Evolutionary conservation across 2,797 vertebrate genomes (phyloP).

Genomic region (Eupleurogrammus muticus): DNA sequence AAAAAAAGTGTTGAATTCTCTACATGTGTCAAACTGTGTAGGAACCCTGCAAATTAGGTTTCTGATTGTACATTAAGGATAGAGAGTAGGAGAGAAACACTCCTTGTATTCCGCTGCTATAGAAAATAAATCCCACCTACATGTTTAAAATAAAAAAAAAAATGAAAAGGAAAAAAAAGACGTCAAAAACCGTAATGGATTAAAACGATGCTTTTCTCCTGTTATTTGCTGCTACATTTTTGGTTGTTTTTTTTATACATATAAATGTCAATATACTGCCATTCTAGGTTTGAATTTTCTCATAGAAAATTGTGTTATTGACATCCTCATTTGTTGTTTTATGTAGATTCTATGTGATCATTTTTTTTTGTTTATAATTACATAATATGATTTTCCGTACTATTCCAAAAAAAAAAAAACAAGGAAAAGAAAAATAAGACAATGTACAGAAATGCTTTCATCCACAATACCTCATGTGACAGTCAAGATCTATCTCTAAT

Average conservation of each 20-base stretch:
- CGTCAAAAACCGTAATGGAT: slow-evolving; percentile 55
- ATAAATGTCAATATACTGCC: slow-evolving; percentile 95
- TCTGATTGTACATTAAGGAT: slow-evolving; percentile 87
- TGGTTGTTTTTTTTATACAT: slow-evolving; percentile 80
- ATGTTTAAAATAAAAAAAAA: slow-evolving; percentile 78
- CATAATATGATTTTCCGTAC: slow-evolving; percentile 92
- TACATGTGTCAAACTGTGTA: slow-evolving; percentile 38
- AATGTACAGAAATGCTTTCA: slow-evolving; percentile 86
- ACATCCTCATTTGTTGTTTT: slow-evolving; percentile 89
- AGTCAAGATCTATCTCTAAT: slow-evolving; percentile 85
- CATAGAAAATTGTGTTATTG: slow-evolving; percentile 95
- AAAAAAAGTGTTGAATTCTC: not conserved
- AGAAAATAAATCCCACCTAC: slow-evolving; percentile 90
- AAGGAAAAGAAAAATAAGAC: slow-evolving; percentile 70
- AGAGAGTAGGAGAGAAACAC: slow-evolving; percentile 76
- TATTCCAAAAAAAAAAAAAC: slow-evolving; percentile 89
- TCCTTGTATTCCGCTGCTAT: slow-evolving; percentile 95
- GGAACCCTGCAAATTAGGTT: slow-evolving; percentile 72
- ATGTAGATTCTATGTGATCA: slow-evolving; percentile 89
- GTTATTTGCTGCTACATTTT: slow-evolving; percentile 98
- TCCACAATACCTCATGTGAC: slow-evolving; percentile 97
- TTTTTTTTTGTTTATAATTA: slow-evolving; percentile 79
- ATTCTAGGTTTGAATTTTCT: slow-evolving; percentile 95
- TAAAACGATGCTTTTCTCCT: slow-evolving; percentile 90
- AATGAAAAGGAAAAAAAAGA: slow-evolving; percentile 51